Evolutionary conservation across 2,113 vertebrate genomes (phyloP).

Genomic region (Rhynchomys soricoides): DNA sequence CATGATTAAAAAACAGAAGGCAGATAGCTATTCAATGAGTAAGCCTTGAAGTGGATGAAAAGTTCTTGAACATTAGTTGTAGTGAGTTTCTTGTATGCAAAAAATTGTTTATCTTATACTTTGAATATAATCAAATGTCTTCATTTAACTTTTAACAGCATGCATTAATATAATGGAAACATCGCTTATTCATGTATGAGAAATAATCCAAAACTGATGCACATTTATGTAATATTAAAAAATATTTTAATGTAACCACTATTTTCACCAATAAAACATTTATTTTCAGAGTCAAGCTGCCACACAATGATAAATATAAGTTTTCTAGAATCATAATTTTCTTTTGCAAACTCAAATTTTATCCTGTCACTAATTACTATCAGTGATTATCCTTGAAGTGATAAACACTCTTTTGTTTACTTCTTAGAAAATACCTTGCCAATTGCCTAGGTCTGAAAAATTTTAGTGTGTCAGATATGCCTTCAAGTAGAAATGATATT

Average conservation of each 20-base stretch:
- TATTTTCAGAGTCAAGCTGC: background rate
- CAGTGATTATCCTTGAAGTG: background rate
- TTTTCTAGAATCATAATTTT: background rate
- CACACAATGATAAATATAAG: background rate
- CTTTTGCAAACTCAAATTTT: background rate
- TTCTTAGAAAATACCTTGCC: background rate
- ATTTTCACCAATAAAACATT: background rate
- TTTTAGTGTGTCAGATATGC: background rate
- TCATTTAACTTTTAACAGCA: background rate
- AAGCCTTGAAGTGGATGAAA: background rate
- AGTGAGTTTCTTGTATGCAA: background rate
- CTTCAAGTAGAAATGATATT: constrained; percentile 1
- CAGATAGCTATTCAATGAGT: background rate
- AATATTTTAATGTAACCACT: background rate
- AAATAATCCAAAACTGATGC: background rate
- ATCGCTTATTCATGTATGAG: background rate
- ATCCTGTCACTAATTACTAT: background rate
- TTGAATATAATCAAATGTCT: background rate
- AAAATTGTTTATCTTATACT: background rate
- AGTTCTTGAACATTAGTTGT: background rate
- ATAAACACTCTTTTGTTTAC: background rate
- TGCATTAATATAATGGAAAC: background rate
- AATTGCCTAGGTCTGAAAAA: background rate
- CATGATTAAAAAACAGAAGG: background rate
- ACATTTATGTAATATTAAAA: background rate